Conservation (phyloP, 2,888 invertebrate genomes). For the Linyphia triangularis region DNA sequence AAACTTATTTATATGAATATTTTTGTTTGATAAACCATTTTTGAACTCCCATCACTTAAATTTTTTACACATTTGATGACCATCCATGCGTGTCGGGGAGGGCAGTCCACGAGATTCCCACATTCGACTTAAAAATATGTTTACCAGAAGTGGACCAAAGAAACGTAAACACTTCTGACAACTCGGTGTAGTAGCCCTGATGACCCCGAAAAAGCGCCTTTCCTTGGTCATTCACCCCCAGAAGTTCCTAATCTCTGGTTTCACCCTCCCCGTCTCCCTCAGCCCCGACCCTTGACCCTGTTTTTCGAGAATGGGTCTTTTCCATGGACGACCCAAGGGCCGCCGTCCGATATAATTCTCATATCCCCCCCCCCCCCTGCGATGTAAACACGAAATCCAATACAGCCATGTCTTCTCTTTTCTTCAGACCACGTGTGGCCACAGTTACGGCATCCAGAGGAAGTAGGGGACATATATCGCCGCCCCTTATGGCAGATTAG, state of each 20-base stretch:
- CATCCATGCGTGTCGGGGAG: not conserved
- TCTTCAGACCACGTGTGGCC: conserved; percentile 66
- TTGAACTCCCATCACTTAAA: no score
- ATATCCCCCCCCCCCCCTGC: conserved; percentile 7
- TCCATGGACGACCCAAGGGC: not conserved
- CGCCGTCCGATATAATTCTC: conserved; percentile 68
- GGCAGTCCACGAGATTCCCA: not conserved
- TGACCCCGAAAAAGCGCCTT: conserved; percentile 55
- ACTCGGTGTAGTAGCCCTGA: conserved; percentile 44
- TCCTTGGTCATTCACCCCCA: conserved; percentile 71
- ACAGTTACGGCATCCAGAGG: conserved; percentile 49
- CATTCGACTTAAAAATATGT: conserved; percentile 3
- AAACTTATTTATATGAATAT: no score
- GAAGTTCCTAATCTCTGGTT: conserved; percentile 62
- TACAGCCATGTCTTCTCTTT: conserved; percentile 21
- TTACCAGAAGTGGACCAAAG: not conserved
- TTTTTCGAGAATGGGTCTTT: conserved; percentile 33
- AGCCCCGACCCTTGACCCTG: conserved; percentile 58
- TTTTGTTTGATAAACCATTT: no score
- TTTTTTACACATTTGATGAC: no score
- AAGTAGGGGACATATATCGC: conserved; percentile 18
- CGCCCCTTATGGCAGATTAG: conserved; percentile 15
- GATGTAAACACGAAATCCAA: conserved; percentile 70
- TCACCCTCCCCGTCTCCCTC: conserved; percentile 57
- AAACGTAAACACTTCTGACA: not conserved